Conservation (phyloP, 2,888 invertebrate species). For the Volucella zonaria region DNA sequence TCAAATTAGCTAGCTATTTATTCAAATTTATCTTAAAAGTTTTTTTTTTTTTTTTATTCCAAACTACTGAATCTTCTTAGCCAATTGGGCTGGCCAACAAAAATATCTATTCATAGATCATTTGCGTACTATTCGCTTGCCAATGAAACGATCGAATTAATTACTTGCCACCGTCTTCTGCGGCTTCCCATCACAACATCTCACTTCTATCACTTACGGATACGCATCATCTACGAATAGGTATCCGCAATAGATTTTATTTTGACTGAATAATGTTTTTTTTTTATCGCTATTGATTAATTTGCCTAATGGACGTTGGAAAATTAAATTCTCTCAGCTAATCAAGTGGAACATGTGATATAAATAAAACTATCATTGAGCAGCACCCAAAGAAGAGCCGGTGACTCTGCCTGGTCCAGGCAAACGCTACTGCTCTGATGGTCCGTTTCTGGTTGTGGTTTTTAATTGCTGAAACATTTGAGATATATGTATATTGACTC, state of each 20-base stretch:
- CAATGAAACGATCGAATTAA: conserved; percentile 30
- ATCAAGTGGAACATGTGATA: conserved; percentile 50
- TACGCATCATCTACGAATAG: too few species aligned
- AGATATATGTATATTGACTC: conserved; percentile 13
- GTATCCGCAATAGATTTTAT: conserved; percentile 22
- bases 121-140: conserved; percentile 21
- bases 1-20: not conserved
- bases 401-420: too few species aligned
- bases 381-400: not conserved
- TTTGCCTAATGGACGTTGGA: conserved; percentile 46
- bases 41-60: too few species aligned
- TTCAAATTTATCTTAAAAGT: not conserved
- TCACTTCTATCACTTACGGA: conserved; percentile 19
- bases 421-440: conserved; percentile 16
- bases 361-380: conserved; percentile 26
- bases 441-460: conserved; percentile 6
- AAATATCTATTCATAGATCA: conserved; percentile 14
- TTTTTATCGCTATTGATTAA: conserved; percentile 56
- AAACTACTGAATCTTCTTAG: conserved; percentile 18
- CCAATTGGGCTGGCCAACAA: conserved; percentile 21
- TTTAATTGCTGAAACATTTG: conserved; percentile 41
- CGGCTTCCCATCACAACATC: conserved; percentile 17
- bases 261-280: not conserved
- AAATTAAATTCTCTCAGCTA: conserved; percentile 44
- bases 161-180: not conserved